phyloP scores from a whole-genome alignment of 2,113 vertebrate species.

The Hymenochirus boettgeri region DNA sequence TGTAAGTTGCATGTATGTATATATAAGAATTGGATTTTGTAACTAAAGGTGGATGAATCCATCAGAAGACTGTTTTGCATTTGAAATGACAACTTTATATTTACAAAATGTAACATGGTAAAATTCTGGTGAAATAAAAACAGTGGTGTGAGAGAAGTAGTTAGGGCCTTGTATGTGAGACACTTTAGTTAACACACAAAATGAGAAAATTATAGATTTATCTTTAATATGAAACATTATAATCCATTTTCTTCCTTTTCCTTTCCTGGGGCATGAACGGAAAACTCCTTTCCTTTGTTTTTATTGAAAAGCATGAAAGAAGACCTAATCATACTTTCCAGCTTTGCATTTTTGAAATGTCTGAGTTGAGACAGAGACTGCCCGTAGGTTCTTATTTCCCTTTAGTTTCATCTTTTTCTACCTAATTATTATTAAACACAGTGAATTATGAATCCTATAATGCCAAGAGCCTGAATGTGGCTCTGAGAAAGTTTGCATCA shows the following conservation, averaged over 20 bases:
- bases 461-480: conserved; percentile 3
- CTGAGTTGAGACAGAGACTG: conserved; percentile 3
- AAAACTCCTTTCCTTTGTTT: background rate
- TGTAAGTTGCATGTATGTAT: too few relatives aligned
- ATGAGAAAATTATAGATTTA: too few relatives aligned
- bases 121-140: too few relatives aligned
- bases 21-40: too few relatives aligned
- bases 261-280: background rate
- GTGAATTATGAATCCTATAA: conserved; percentile 32
- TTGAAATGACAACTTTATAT: too few relatives aligned
- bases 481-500: conserved; percentile 23
- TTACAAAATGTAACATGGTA: too few relatives aligned
- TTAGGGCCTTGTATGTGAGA: too few relatives aligned
- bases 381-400: conserved; percentile 8
- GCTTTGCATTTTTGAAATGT: conserved; percentile 3
- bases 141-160: too few relatives aligned
- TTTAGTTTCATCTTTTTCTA: conserved; percentile 14
- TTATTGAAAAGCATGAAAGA: background rate
- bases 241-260: background rate
- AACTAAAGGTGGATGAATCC: too few relatives aligned
- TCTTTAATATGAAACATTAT: background rate
- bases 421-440: conserved; percentile 38
- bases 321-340: background rate
- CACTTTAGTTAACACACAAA: too few relatives aligned
- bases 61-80: too few relatives aligned